A percentile compares a stretch with the other conserved stretches of the same genome.
Conservation (phyloP, 2,888 invertebrate species). For the Smittia sp. region DNA sequence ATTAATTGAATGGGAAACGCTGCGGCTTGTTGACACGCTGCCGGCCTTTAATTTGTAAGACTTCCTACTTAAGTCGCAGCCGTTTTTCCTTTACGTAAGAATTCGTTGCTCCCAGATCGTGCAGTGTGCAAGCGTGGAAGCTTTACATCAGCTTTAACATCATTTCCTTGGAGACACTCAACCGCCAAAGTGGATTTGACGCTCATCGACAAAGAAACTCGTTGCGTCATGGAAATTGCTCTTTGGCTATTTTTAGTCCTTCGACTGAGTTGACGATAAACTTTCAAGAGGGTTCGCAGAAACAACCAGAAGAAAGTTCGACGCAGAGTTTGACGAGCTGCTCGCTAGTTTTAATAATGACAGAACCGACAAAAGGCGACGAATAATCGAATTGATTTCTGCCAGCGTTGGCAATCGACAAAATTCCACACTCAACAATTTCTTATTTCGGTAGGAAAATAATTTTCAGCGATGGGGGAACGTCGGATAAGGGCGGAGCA, state of each 20-base stretch:
- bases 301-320: too few relatives aligned
- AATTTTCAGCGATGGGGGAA: too few relatives aligned
- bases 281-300: neutral
- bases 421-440: too few relatives aligned
- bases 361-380: too few relatives aligned
- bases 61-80: neutral
- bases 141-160: neutral
- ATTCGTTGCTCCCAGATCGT: neutral
- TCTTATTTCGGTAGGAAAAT: too few relatives aligned
- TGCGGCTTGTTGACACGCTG: neutral
- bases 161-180: neutral
- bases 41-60: neutral
- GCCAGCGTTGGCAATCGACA: too few relatives aligned
- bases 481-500: too few relatives aligned
- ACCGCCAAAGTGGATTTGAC: conserved; percentile 3
- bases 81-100: neutral
- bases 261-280: neutral
- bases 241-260: neutral
- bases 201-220: neutral
- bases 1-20: neutral
- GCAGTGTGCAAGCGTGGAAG: neutral
- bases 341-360: too few relatives aligned
- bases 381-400: too few relatives aligned
- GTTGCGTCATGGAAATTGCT: neutral
- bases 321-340: too few relatives aligned